These are phyloP conservation scores for Hedychridium roseum DNA, from an alignment of 2,888 invertebrate genomes.

Conservation along the genomic window DNA sequence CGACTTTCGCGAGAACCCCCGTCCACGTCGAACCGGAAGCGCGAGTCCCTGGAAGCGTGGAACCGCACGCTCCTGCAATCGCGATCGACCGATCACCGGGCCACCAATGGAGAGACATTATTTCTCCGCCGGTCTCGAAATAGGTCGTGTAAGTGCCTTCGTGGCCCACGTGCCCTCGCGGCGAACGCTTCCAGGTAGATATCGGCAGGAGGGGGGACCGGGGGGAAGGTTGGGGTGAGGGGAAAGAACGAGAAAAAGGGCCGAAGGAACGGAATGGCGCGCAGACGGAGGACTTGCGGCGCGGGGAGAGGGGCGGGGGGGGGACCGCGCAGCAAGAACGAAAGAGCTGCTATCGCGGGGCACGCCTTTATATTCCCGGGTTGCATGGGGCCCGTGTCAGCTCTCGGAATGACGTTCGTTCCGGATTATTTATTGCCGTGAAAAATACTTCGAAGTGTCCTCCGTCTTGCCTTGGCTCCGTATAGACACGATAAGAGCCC, in stretches of 20 bases:
- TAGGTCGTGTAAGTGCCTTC: constrained; percentile 47
- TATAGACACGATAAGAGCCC: constrained; percentile 16
- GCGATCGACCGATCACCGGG: constrained; percentile 44
- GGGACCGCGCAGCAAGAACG: constrained; percentile 18
- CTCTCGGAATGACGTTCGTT: constrained; percentile 48
- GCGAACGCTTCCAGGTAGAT: constrained; percentile 42
- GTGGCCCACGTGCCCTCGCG: constrained; percentile 39
- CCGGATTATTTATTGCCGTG: constrained; percentile 53
- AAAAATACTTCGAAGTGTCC: constrained; percentile 47
- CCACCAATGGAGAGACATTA: constrained; percentile 54
- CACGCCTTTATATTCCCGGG: constrained; percentile 28
- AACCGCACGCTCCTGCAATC: constrained; percentile 30
- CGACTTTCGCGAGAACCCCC: constrained; percentile 17
- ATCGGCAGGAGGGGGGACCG: constrained; percentile 17
- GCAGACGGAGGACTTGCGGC: not conserved
- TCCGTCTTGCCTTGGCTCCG: constrained; percentile 26
- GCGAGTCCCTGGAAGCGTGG: constrained; percentile 15
- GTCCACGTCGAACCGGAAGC: constrained; percentile 29
- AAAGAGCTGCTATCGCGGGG: constrained; percentile 34
- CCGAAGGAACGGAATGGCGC: constrained; percentile 10
- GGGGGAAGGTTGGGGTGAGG: not conserved
- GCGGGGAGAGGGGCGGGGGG: constrained; percentile 21
- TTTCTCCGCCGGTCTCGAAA: constrained; percentile 48
- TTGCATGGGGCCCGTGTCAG: constrained; percentile 30
- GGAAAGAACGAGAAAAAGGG: not conserved